These are phyloP conservation scores for Manduca sexta DNA, from an alignment of 1,140 invertebrate genomes.

Conservation along the genomic window DNA sequence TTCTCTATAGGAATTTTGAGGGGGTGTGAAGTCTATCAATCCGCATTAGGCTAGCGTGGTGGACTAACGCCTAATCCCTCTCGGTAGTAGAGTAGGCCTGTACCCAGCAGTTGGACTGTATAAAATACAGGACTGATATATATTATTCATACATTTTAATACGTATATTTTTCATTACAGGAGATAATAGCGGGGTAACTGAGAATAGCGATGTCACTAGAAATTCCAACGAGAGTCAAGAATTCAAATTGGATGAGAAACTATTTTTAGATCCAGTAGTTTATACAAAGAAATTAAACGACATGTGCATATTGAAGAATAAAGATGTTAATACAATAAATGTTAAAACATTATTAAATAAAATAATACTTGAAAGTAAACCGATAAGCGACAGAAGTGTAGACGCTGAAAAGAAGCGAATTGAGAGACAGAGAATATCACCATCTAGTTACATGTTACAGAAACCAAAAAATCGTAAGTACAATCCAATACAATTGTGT, in stretches of 20 bases:
- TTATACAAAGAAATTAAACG: slow-evolving; percentile 49
- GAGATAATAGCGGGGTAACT: too few relatives aligned
- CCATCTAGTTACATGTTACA: slow-evolving; percentile 42
- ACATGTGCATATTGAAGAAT: slow-evolving; percentile 43
- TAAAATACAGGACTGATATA: too few relatives aligned
- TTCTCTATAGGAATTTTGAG: too few relatives aligned
- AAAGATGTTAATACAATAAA: slow-evolving; percentile 22
- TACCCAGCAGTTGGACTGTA: too few relatives aligned
- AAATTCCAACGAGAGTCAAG: slow-evolving; percentile 1
- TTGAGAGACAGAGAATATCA: slow-evolving; percentile 22
- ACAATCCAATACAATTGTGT: slow-evolving; percentile 53
- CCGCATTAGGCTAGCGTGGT: too few relatives aligned
- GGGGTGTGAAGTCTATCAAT: too few relatives aligned
- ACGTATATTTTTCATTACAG: too few relatives aligned
- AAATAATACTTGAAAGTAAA: slow-evolving; percentile 34
- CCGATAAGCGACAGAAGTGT: slow-evolving; percentile 15
- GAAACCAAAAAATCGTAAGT: slow-evolving; percentile 46
- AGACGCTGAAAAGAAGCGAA: slow-evolving; percentile 5
- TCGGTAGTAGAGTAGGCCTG: too few relatives aligned
- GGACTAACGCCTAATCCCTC: too few relatives aligned
- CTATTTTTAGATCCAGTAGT: slow-evolving; percentile 45
- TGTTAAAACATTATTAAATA: slow-evolving; percentile 32
- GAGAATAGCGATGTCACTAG: slow-evolving; percentile 1
- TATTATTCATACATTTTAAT: too few relatives aligned
- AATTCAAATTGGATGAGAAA: slow-evolving; percentile 44